Percentiles rank a stretch among this genome's conserved stretches.
Conservation (phyloP, 2,113 vertebrate genomes). For the Zootoca vivipara region DNA sequence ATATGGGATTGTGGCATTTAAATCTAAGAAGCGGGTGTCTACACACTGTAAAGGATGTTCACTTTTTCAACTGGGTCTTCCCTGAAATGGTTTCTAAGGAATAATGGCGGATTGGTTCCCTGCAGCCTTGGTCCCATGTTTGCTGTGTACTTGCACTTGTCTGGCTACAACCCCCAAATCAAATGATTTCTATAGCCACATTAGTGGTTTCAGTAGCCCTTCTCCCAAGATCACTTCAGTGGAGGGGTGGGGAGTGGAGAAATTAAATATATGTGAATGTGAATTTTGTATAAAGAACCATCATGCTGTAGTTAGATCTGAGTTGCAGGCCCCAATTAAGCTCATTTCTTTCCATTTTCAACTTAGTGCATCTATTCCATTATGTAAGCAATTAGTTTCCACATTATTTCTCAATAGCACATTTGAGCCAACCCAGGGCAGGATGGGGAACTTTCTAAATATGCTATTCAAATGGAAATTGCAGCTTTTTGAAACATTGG, state of each 20-base stretch:
- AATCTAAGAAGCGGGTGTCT: background rate
- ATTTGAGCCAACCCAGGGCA: slow-evolving; percentile 13
- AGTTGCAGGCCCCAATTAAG: background rate
- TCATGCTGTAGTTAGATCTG: background rate
- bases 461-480: background rate
- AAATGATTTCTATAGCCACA: background rate
- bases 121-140: background rate
- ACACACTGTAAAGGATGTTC: no score
- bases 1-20: background rate
- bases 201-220: background rate
- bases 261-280: background rate
- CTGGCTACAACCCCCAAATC: background rate
- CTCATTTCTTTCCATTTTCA: slow-evolving; percentile 16
- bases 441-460: background rate
- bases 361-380: background rate
- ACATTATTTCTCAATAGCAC: background rate
- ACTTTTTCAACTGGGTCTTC: background rate
- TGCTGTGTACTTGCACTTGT: background rate
- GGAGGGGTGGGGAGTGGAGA: background rate
- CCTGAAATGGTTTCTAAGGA: background rate
- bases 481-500: slow-evolving; percentile 11
- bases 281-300: background rate
- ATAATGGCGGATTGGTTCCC: background rate
- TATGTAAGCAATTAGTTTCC: background rate
- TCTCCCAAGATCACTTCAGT: background rate